Conservation (phyloP, 2,113 vertebrate genomes). For the Bambusicola thoracicus region DNA sequence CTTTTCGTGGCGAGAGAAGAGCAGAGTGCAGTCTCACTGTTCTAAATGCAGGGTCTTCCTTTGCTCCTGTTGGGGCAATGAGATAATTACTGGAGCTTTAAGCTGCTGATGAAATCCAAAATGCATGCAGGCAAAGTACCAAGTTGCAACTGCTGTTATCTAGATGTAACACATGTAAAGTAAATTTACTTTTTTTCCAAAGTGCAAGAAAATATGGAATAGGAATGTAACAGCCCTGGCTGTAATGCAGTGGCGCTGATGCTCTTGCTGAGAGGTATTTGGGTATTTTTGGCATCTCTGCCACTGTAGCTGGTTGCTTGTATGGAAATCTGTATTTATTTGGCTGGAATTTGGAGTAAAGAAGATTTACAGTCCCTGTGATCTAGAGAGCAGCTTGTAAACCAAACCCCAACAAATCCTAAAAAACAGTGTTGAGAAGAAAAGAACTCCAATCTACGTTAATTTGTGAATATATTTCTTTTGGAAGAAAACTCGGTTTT, state of each 20-base stretch:
- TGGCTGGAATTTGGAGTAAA: constrained; percentile 9
- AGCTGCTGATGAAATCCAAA: constrained; percentile 41
- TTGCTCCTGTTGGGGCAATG: not conserved
- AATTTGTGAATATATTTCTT: not conserved
- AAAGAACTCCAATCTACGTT: not conserved
- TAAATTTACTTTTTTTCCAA: constrained; percentile 7
- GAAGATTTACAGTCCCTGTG: constrained; percentile 20
- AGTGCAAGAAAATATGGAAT: not conserved
- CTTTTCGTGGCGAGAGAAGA: fast-evolving
- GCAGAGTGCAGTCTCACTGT: not conserved
- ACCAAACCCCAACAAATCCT: not conserved
- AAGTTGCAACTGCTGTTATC: constrained; percentile 54
- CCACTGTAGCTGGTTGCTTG: constrained; percentile 8
- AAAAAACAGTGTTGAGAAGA: not conserved
- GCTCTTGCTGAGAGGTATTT: constrained; percentile 10
- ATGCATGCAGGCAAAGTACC: not conserved
- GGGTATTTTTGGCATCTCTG: not conserved
- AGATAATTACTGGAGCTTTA: constrained; percentile 26
- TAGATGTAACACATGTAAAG: constrained; percentile 43
- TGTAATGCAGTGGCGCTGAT: not conserved
- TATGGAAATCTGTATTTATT: not conserved
- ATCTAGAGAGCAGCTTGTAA: constrained; percentile 27
- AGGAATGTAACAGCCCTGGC: not conserved
- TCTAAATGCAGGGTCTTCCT: constrained; percentile 6
- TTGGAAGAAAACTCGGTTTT: not conserved